Base-by-base conservation (phyloP, 2,797 vertebrate genomes). In the Takifugu ocellatus region DNA sequence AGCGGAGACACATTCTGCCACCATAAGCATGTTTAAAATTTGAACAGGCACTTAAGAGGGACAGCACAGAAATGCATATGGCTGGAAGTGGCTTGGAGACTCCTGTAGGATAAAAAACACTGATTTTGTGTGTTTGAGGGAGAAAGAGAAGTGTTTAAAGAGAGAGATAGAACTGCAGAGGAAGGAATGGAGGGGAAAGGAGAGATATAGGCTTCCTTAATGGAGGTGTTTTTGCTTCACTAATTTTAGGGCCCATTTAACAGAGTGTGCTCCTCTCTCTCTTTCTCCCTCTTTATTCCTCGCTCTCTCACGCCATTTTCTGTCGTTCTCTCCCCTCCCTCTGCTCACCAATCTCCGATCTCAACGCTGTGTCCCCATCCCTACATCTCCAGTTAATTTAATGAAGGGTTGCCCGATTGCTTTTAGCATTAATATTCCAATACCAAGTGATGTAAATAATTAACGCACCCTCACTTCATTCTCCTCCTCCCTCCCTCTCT, bases 391-490 rank as follows among this genome's bases (percentile, higher is more conserved):
- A 89, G 92, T 90, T 89, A 91, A 89, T 90, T 91, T 92, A 93
- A 92, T 92, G 90, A 91, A 90, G 84, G 86, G 86, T 88, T 90
- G 88, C 88, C 90, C 84, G 78, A 88, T 77, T 92, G 93, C 94
- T 95, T 94, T 95, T 93, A 94, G 88, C 93, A 94, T 94, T 93
- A 94, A 93, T 94, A 94, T 94, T 93, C 91, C 92, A 93, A 88
- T 91, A 92, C 77, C 72, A 90, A 59, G 84, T 59, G 25, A 49
- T 66, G 88, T 95, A 89, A 94, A 94, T 94, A 92, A 95, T 94
- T 89, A 90, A 93, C 94, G 82, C 83, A 71, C 73, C 75, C 73
- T 83, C 75, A 75, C 70, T 74, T 66, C 75, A 69, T 82, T 83
- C 83, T 87, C 75, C 75, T 71, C 60, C 74, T 64, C 73, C 82